Percentiles rank a stretch among this genome's conserved stretches.
Evolutionary conservation across 2,888 invertebrate species (phyloP).

Genomic region (Theristus sp.): DNA sequence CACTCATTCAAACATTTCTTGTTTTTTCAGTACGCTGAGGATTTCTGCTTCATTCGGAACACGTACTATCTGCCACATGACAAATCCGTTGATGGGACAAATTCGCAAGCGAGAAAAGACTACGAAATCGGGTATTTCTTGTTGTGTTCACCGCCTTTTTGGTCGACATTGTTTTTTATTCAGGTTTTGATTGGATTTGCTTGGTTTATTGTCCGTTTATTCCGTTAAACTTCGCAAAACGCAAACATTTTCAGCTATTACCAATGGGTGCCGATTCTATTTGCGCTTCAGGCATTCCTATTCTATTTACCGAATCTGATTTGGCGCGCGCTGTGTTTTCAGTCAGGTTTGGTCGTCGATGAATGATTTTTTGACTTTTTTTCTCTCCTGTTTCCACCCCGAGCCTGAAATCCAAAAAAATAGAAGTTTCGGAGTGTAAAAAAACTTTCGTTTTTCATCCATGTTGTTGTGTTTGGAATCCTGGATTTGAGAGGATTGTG

Average conservation of each 20-base stretch:
- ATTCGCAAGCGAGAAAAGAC: background rate
- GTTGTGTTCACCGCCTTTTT: background rate
- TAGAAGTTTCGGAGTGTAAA: too few species aligned
- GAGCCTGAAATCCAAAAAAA: too few species aligned
- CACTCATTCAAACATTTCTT: too few species aligned
- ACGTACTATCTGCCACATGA: background rate
- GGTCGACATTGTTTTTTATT: background rate
- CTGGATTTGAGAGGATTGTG: too few species aligned
- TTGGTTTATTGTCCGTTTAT: too few species aligned
- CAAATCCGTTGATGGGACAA: background rate
- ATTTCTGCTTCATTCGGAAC: background rate
- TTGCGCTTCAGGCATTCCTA: background rate
- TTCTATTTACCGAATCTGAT: background rate
- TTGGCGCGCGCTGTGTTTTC: background rate
- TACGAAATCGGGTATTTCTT: background rate
- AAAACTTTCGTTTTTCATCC: too few species aligned
- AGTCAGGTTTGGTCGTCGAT: background rate
- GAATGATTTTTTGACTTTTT: background rate
- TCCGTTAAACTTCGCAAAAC: too few species aligned
- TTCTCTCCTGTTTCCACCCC: background rate
- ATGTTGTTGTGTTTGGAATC: too few species aligned
- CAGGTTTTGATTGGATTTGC: background rate
- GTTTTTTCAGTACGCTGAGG: background rate
- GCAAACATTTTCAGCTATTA: constrained; percentile 1
- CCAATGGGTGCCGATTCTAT: constrained; percentile 1